Percentiles rank a stretch among this genome's conserved stretches.
These are phyloP conservation scores for Hyposoter didymator DNA, from an alignment of 2,888 invertebrate species.

Conservation along the genomic window DNA sequence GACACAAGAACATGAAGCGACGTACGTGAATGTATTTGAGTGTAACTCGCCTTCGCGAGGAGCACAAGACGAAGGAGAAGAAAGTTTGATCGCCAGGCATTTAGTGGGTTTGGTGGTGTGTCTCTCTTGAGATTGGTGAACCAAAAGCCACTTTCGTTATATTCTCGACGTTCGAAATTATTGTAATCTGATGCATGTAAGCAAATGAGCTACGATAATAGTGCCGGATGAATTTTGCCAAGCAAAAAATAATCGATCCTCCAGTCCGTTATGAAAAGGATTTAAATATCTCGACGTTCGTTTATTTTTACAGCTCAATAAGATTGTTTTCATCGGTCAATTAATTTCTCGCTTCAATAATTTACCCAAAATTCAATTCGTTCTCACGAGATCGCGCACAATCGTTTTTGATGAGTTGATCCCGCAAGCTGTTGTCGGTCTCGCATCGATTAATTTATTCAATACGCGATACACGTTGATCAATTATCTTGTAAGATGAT, in stretches of 20 bases:
- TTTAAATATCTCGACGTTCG: neutral
- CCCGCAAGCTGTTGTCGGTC: neutral
- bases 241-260: neutral
- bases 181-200: constrained; percentile 1
- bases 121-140: neutral
- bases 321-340: neutral
- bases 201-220: neutral
- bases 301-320: neutral
- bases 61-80: neutral
- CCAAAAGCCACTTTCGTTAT: constrained; percentile 1
- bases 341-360: neutral
- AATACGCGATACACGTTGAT: neutral
- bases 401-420: neutral
- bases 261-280: too few relatives aligned
- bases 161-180: neutral
- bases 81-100: constrained; percentile 12
- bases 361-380: neutral
- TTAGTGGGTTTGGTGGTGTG: constrained; percentile 2
- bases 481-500: constrained; percentile 1
- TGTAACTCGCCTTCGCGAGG: neutral
- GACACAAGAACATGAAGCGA: neutral
- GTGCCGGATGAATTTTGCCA: neutral
- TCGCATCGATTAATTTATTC: neutral
- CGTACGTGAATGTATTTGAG: constrained; percentile 18
- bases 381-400: neutral